Evolutionary conservation across 2,797 vertebrate genomes (phyloP).

Genomic region (Darevskia mixta): DNA sequence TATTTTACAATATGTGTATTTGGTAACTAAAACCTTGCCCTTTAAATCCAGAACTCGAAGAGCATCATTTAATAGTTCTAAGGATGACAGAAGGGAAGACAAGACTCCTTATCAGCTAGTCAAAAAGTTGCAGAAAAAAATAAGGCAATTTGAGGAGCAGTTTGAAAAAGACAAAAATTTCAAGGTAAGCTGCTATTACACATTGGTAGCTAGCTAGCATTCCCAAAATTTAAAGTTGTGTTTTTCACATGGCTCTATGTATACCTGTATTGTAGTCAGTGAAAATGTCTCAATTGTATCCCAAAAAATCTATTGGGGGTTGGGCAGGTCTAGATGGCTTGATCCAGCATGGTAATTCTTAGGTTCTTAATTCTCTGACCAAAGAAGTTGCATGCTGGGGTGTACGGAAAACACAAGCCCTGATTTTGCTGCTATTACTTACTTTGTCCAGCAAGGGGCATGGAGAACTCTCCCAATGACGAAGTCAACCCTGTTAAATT

Average conservation of each 20-base stretch:
- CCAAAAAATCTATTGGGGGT: neutral
- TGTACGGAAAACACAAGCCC: neutral
- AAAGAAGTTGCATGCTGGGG: neutral
- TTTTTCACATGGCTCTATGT: neutral
- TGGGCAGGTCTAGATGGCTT: neutral
- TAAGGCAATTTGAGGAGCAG: conserved; percentile 97
- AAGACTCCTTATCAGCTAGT: conserved; percentile 92
- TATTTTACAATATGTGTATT: neutral
- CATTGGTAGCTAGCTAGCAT: neutral
- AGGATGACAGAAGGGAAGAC: conserved; percentile 90
- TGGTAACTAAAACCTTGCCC: neutral
- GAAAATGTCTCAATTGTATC: too few species aligned
- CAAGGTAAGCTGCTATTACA: conserved; percentile 82
- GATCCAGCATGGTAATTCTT: too few species aligned
- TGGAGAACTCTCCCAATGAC: neutral
- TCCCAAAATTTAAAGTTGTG: neutral
- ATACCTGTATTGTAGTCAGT: too few species aligned
- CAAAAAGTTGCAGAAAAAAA: conserved; percentile 98
- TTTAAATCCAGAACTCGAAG: conserved; percentile 86
- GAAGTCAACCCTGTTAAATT: neutral
- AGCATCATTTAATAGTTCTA: conserved; percentile 91
- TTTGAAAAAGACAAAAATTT: conserved; percentile 96
- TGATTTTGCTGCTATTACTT: neutral
- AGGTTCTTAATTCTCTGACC: neutral
- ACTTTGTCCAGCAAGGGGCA: neutral